Evolutionary conservation across 2,888 invertebrate species (phyloP).

Genomic region (Digitonthophagus gazella): DNA sequence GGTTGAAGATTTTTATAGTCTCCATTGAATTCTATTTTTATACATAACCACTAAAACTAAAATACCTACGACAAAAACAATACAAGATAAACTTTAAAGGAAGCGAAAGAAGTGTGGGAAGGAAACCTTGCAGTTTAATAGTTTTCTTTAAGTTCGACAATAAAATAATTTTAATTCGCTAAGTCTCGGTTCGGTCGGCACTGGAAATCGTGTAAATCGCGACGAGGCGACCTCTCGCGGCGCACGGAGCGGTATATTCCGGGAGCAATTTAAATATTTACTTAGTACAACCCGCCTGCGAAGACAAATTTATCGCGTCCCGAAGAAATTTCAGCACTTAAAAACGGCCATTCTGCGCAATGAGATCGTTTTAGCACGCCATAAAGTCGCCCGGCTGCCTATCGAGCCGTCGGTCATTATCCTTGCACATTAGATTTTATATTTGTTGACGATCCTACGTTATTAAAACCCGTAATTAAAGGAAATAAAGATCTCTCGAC

Average conservation of each 20-base stretch:
- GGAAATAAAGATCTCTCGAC: not conserved
- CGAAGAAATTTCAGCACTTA: constrained; percentile 19
- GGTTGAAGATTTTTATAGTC: not conserved
- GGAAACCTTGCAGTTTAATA: too few relatives aligned
- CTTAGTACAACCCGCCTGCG: constrained; percentile 17
- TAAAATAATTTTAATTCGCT: constrained; percentile 23
- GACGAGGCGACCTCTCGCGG: constrained; percentile 4
- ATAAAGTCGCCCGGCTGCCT: not conserved
- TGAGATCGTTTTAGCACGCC: constrained; percentile 8
- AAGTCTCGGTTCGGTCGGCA: constrained; percentile 6
- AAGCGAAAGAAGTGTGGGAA: too few relatives aligned
- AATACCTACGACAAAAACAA: too few relatives aligned
- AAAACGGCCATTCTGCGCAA: constrained; percentile 20
- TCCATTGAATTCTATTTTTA: too few relatives aligned
- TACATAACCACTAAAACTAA: too few relatives aligned
- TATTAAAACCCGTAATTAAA: not conserved
- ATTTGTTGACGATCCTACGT: not conserved
- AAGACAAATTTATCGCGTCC: constrained; percentile 19
- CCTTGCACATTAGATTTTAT: not conserved
- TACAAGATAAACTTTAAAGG: too few relatives aligned
- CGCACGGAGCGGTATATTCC: constrained; percentile 11
- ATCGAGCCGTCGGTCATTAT: not conserved
- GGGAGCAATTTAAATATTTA: constrained; percentile 22
- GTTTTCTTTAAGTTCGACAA: constrained; percentile 1
- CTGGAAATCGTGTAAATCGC: constrained; percentile 21